Conservation (phyloP, 2,888 invertebrate species). For the Taphrorychus bicolor region DNA sequence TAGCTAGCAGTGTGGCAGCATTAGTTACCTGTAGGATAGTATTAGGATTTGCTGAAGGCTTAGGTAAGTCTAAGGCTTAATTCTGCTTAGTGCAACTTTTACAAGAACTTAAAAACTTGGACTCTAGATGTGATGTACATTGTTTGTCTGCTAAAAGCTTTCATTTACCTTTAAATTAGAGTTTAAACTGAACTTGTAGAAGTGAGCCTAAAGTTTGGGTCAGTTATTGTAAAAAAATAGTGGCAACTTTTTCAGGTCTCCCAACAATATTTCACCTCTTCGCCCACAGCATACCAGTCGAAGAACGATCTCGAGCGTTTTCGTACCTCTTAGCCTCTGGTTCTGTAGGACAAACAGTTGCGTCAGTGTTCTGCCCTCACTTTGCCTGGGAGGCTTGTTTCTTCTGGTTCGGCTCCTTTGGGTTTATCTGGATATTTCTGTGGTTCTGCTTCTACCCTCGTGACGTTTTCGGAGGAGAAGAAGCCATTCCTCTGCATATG, state of each 20-base stretch:
- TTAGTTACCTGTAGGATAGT: conserved; percentile 71
- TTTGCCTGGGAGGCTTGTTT: conserved; percentile 72
- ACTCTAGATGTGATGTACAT: too few species aligned
- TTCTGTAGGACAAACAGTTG: conserved; percentile 77
- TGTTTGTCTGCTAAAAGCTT: too few species aligned
- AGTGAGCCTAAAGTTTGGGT: too few species aligned
- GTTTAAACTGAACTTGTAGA: too few species aligned
- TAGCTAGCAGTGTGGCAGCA: conserved; percentile 70
- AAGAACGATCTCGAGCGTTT: conserved; percentile 75
- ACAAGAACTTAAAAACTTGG: too few species aligned
- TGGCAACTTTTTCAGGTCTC: conserved; percentile 63
- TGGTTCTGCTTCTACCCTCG: conserved; percentile 72
- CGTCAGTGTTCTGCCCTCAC: conserved; percentile 75
- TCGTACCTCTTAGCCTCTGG: conserved; percentile 76
- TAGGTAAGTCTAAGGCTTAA: conserved; percentile 62
- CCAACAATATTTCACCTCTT: conserved; percentile 80
- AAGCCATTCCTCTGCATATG: conserved; percentile 66
- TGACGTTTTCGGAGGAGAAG: conserved; percentile 59
- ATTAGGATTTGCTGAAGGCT: conserved; percentile 76
- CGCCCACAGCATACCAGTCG: conserved; percentile 73
- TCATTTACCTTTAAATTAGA: too few species aligned
- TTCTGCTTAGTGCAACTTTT: too few species aligned
- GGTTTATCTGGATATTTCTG: conserved; percentile 71
- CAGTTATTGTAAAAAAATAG: not conserved
- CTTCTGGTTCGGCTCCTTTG: conserved; percentile 72